These are phyloP conservation scores for Falco novaeseelandiae DNA, from an alignment of 2,797 vertebrate genomes.

Conservation along the genomic window DNA sequence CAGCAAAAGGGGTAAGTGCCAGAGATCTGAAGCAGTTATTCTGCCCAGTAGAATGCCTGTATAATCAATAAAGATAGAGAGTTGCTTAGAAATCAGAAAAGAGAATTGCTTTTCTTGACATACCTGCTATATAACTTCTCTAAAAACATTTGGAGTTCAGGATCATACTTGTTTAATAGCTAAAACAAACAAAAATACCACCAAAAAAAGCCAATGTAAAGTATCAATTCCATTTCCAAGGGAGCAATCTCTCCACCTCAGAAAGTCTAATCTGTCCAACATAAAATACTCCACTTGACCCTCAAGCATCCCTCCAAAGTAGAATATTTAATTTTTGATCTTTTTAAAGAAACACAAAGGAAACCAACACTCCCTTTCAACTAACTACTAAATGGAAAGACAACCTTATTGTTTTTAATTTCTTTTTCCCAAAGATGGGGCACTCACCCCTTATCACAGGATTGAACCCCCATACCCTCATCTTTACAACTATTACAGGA, in stretches of 20 bases:
- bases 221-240: neutral
- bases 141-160: conserved; percentile 21
- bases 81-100: neutral
- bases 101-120: rapidly evolving
- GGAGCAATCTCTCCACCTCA: neutral
- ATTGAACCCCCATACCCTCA: neutral
- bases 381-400: neutral
- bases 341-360: neutral
- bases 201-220: neutral
- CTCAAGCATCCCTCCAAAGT: neutral
- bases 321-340: neutral
- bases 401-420: neutral
- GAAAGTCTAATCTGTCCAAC: neutral
- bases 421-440: neutral
- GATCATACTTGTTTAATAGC: neutral
- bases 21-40: conserved; percentile 18
- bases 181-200: neutral
- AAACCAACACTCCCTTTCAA: neutral
- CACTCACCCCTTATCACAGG: neutral
- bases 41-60: conserved; percentile 8
- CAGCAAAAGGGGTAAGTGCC: conserved; percentile 15
- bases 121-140: neutral
- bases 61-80: neutral
- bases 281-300: neutral
- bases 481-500: neutral